Evolutionary conservation across 2,113 vertebrate genomes (phyloP).

Genomic region (Gorilla gorilla): DNA sequence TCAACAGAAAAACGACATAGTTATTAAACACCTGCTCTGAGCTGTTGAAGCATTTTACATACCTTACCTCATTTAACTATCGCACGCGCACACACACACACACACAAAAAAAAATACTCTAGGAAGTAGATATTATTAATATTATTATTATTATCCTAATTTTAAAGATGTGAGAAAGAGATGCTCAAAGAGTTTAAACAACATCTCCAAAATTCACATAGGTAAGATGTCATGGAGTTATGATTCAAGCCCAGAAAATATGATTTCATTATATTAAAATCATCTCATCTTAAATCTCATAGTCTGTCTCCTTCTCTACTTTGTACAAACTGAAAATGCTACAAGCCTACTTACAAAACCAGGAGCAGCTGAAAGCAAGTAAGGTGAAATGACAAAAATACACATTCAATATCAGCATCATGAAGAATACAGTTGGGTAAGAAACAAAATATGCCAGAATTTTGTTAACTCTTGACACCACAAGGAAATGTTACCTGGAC

Average conservation of each 20-base stretch:
- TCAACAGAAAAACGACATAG: neutral
- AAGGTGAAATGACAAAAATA: neutral
- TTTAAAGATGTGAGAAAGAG: neutral
- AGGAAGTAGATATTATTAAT: neutral
- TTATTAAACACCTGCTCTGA: neutral
- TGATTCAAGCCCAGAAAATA: neutral
- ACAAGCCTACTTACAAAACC: neutral
- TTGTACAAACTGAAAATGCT: neutral
- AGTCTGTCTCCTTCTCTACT: neutral
- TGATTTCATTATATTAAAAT: neutral
- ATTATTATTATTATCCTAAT: neutral
- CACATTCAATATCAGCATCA: neutral
- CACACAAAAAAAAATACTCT: neutral
- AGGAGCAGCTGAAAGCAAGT: neutral
- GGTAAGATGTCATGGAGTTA: neutral
- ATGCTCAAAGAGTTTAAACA: neutral
- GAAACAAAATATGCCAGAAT: neutral
- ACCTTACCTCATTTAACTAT: neutral
- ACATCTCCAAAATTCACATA: neutral
- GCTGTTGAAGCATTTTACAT: neutral
- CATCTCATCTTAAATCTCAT: neutral
- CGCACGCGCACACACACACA: too few relatives aligned
- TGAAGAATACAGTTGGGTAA: neutral
- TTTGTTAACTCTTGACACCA: neutral
- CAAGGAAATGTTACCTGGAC: neutral